These are phyloP conservation scores for Tenebrosternarchus preto DNA, from an alignment of 2,113 vertebrate species.

Conservation along the genomic window DNA sequence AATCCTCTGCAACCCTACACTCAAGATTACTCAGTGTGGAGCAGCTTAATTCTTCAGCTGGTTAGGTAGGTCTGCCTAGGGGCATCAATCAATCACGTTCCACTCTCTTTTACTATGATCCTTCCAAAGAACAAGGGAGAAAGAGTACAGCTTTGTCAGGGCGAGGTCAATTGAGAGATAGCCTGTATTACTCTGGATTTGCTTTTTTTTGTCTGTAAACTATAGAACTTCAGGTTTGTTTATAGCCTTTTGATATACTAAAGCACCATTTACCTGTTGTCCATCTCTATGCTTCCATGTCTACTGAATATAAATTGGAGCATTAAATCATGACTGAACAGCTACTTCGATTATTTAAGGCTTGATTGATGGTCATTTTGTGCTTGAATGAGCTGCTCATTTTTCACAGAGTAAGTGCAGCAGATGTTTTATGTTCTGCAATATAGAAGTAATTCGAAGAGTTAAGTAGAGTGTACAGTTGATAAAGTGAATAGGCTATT, in stretches of 20 bases:
- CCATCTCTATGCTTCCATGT: slow-evolving; percentile 17
- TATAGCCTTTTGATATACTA: slow-evolving; percentile 40
- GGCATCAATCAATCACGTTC: slow-evolving; percentile 44
- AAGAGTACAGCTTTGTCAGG: slow-evolving; percentile 25
- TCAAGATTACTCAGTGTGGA: slow-evolving; percentile 21
- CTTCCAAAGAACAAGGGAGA: slow-evolving; percentile 37
- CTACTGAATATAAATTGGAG: slow-evolving; percentile 55
- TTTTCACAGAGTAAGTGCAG: slow-evolving; percentile 9
- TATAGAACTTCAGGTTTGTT: slow-evolving; percentile 49
- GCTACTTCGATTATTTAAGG: slow-evolving; percentile 28
- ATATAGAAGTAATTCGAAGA: background rate
- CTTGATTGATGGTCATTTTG: slow-evolving; percentile 48
- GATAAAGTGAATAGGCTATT: background rate
- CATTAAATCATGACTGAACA: slow-evolving; percentile 45
- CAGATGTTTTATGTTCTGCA: background rate
- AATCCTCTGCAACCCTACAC: slow-evolving; percentile 15
- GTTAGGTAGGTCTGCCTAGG: slow-evolving; percentile 27
- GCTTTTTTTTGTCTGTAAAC: slow-evolving; percentile 45
- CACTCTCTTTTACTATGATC: slow-evolving; percentile 27
- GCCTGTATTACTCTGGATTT: slow-evolving; percentile 38
- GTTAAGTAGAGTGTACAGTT: slow-evolving; percentile 13
- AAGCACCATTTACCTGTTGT: slow-evolving; percentile 33
- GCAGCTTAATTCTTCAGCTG: slow-evolving; percentile 16
- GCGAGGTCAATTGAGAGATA: slow-evolving; percentile 54
- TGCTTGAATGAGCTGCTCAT: slow-evolving; percentile 31